Evolutionary conservation across 1,140 invertebrate species (phyloP).

Genomic region (Sycophila sp.): DNA sequence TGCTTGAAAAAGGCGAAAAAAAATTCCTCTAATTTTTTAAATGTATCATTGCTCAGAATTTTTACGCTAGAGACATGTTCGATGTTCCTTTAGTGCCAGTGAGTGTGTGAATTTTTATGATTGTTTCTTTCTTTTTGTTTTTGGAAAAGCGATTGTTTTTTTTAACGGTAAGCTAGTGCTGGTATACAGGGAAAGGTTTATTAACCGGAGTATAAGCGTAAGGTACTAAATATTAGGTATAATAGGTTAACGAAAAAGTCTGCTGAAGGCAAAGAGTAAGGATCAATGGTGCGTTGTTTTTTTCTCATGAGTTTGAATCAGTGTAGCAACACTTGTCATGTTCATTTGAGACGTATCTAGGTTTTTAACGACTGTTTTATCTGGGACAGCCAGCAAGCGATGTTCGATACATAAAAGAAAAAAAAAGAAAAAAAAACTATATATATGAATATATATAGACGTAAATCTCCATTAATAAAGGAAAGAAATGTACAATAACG

Average conservation of each 20-base stretch:
- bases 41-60: constrained; percentile 32
- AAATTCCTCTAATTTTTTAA: constrained; percentile 43
- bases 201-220: constrained; percentile 42
- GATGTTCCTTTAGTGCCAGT: constrained; percentile 57
- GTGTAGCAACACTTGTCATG: background rate
- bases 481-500: constrained; percentile 50
- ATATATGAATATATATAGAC: constrained; percentile 42
- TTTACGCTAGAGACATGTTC: constrained; percentile 28
- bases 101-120: constrained; percentile 42
- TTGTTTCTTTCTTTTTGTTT: no score
- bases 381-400: constrained; percentile 44
- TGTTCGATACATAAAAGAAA: constrained; percentile 52
- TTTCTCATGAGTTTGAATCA: background rate
- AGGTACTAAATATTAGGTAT: constrained; percentile 40
- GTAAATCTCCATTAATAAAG: constrained; percentile 46
- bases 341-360: background rate
- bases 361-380: constrained; percentile 24
- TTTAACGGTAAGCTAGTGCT: constrained; percentile 30
- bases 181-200: constrained; percentile 39
- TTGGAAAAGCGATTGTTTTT: constrained; percentile 33
- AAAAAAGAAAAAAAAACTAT: no score
- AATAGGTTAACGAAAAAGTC: background rate
- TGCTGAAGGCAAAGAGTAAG: no score
- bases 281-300: no score
- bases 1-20: constrained; percentile 9